Base-by-base conservation (phyloP, 1,140 invertebrate genomes). In the Drosophila rhopaloa region DNA sequence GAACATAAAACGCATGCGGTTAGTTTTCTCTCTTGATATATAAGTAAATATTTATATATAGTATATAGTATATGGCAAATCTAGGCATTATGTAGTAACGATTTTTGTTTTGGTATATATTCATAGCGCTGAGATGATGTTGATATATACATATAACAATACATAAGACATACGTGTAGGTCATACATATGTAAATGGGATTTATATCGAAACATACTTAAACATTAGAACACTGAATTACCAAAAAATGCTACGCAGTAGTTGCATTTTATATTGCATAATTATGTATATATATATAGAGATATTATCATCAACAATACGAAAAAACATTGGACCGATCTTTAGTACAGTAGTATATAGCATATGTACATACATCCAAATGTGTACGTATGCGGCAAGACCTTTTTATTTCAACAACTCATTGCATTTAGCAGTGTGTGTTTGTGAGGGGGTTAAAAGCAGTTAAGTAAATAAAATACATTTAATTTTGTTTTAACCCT, bases 1-100 rank as follows among this genome's bases (percentile, higher is more conserved):
- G 79, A 91, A 91, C 86, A 89, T 88, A 91, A 92, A 92, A 92
- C 73, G 79, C 91, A 92, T 92, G 91, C 91, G 90, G 90, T 92
- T 92, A 92, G 91, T 91, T 92, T 76, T 89, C 70, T 89, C 74
- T 86, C 80, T 79, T 50, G 59, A 84, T 72, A 82, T 81, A 85
- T 86, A 88, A 90, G 72, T 84, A 89, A 88, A 84, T 88, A 84
- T 89, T 72, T 81, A 83, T 73, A 70, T 79, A 60, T 74, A 59
- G 48, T 70, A 67, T 83, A 56, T 66, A 38, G 19, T 75, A 76
- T 81, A 81, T 71, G 54, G 83, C 76, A 83, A 88, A 79, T 88
- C 84, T 89, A 89, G 76, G 84, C 84, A 75, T 80, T 82, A 86
- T 88, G 76, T 81, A 81, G 65, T 83, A 83, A 77, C 72, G 77